Evolutionary conservation across 1,140 invertebrate species (phyloP).

Genomic region (Lordiphosa stackelbergi): DNA sequence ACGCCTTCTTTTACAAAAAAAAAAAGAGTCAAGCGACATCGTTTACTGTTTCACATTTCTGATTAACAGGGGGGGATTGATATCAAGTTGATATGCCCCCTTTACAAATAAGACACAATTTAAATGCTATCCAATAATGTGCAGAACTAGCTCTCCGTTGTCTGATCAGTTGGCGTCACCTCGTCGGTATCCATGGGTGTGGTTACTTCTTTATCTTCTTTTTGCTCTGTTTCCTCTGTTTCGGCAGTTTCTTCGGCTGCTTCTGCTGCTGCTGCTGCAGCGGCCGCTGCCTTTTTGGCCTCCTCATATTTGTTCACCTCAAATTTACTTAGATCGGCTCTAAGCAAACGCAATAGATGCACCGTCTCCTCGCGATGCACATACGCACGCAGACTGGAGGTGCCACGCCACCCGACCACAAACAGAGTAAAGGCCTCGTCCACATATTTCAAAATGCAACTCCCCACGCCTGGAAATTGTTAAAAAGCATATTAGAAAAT

Average conservation of each 20-base stretch:
- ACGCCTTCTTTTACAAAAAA: too few relatives aligned
- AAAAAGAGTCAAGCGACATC: too few relatives aligned
- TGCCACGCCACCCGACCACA: slow-evolving; percentile 94
- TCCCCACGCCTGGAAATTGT: slow-evolving; percentile 81
- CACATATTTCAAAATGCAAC: slow-evolving; percentile 85
- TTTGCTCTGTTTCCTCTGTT: slow-evolving; percentile 1
- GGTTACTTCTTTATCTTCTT: background rate
- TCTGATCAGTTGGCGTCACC: too few relatives aligned
- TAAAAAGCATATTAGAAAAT: background rate
- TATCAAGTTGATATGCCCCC: too few relatives aligned
- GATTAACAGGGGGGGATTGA: too few relatives aligned
- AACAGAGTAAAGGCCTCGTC: slow-evolving; percentile 81
- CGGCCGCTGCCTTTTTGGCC: slow-evolving; percentile 52
- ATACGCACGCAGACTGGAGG: slow-evolving; percentile 90
- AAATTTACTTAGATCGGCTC: slow-evolving; percentile 88
- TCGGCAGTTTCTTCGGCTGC: slow-evolving; percentile 8
- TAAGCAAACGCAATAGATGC: slow-evolving; percentile 90
- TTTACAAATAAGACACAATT: too few relatives aligned
- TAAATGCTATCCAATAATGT: too few relatives aligned
- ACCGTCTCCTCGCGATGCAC: slow-evolving; percentile 88
- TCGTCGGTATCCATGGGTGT: too few relatives aligned
- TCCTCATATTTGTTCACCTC: slow-evolving; percentile 75
- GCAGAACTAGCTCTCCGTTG: too few relatives aligned
- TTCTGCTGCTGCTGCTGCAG: slow-evolving; percentile 22
- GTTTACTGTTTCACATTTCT: too few relatives aligned